These are phyloP conservation scores for Dasypogon diadema DNA, from an alignment of 2,888 invertebrate genomes.

Conservation along the genomic window DNA sequence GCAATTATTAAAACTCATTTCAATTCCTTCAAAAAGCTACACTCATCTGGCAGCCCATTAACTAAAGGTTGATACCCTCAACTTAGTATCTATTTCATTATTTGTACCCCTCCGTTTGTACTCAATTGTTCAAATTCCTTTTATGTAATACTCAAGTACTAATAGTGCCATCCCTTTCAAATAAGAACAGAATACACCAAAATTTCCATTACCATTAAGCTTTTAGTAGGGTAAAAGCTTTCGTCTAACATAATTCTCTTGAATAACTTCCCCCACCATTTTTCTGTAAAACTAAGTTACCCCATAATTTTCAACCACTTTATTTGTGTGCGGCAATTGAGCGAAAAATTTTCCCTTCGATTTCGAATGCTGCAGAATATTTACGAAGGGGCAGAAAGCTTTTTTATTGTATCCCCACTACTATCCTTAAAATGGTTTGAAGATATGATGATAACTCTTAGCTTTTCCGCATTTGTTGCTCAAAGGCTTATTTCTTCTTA, in stretches of 20 bases:
- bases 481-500: conserved; percentile 21
- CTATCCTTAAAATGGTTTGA: background rate
- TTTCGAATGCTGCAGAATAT: no score
- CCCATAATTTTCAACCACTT: background rate
- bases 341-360: no score
- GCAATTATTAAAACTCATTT: no score
- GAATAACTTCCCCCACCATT: background rate
- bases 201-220: conserved; percentile 8
- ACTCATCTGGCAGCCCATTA: conserved; percentile 10
- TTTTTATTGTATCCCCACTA: no score
- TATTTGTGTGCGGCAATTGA: no score
- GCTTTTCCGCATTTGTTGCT: conserved; percentile 39
- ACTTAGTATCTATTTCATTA: conserved; percentile 11
- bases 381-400: no score
- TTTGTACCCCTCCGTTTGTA: conserved; percentile 15
- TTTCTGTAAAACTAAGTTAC: background rate
- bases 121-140: conserved; percentile 24
- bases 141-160: background rate
- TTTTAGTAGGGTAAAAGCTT: conserved; percentile 8
- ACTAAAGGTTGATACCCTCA: conserved; percentile 33
- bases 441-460: background rate
- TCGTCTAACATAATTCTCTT: background rate
- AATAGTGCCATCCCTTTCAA: conserved; percentile 1
- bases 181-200: background rate
- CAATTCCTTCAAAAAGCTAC: no score